phyloP scores from a whole-genome alignment of 1,140 invertebrate genomes.

The Danaus plexippus region DNA sequence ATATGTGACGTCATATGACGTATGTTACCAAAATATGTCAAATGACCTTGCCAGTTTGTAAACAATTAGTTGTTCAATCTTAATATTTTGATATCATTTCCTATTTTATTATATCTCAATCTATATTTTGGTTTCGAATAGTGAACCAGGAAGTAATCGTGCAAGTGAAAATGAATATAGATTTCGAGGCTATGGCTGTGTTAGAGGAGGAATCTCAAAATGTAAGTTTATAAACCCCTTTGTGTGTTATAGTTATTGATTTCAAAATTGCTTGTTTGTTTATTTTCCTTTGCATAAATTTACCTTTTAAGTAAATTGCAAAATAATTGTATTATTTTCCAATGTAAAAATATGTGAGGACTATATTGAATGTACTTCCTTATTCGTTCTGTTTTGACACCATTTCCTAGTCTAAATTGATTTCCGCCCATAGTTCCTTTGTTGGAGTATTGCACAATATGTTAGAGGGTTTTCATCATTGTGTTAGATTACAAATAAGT shows the following conservation, averaged over 20 bases:
- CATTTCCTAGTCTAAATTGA: constrained; percentile 12
- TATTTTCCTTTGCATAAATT: constrained; percentile 9
- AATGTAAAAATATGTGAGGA: background rate
- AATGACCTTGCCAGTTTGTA: constrained; percentile 70
- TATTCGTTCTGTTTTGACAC: constrained; percentile 10
- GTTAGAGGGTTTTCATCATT: constrained; percentile 9
- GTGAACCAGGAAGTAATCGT: constrained; percentile 3
- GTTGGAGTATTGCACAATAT: constrained; percentile 14
- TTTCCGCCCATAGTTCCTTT: constrained; percentile 7
- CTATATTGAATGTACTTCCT: constrained; percentile 13
- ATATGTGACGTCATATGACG: constrained; percentile 33
- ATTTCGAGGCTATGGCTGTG: constrained; percentile 64
- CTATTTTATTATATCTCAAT: constrained; percentile 20
- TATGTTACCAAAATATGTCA: constrained; percentile 65
- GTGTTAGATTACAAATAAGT: too few relatives aligned
- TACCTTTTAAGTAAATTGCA: background rate
- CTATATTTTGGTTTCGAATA: constrained; percentile 12
- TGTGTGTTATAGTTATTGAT: constrained; percentile 31
- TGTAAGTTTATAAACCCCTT: constrained; percentile 50
- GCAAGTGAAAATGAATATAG: constrained; percentile 54
- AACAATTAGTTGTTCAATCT: constrained; percentile 54
- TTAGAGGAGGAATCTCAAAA: constrained; percentile 64
- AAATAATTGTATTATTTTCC: background rate
- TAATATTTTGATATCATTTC: constrained; percentile 32
- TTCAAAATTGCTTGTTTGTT: constrained; percentile 13